Percentiles rank a stretch among this genome's conserved stretches.
These are phyloP conservation scores for Perizoma affinitatum DNA, from an alignment of 2,888 invertebrate genomes.

Conservation along the genomic window DNA sequence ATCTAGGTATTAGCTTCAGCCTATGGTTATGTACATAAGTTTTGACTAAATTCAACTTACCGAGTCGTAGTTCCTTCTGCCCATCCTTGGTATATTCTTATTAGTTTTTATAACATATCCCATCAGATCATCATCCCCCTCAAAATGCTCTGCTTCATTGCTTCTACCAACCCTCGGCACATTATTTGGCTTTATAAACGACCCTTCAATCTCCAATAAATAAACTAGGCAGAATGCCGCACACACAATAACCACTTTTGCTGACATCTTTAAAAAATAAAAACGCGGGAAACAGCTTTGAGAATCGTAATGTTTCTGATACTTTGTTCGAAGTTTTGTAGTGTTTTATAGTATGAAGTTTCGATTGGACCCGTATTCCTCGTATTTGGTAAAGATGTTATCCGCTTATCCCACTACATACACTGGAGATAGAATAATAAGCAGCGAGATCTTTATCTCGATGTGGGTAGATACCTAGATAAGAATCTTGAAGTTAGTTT, in stretches of 20 bases:
- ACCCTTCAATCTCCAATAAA: conserved; percentile 56
- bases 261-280: conserved; percentile 57
- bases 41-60: conserved; percentile 50
- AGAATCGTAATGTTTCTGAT: conserved; percentile 41
- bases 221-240: conserved; percentile 61
- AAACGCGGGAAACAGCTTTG: conserved; percentile 37
- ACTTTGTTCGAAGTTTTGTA: conserved; percentile 15
- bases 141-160: conserved; percentile 68
- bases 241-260: conserved; percentile 55
- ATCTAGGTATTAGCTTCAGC: too few relatives aligned
- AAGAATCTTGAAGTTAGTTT: too few relatives aligned
- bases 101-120: conserved; percentile 78
- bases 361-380: conserved; percentile 64
- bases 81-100: conserved; percentile 78
- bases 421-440: conserved; percentile 48
- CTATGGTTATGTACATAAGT: too few relatives aligned
- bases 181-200: conserved; percentile 77
- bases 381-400: conserved; percentile 41
- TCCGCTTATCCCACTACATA: conserved; percentile 42
- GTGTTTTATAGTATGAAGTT: conserved; percentile 56
- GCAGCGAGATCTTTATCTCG: conserved; percentile 42
- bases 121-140: conserved; percentile 66
- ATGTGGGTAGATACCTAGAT: conserved; percentile 17
- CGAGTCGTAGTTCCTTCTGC: conserved; percentile 75
- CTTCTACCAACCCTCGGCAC: conserved; percentile 76